Evolutionary conservation across 2,888 invertebrate species (phyloP).

Genomic region (Bruchidius siliquastri): DNA sequence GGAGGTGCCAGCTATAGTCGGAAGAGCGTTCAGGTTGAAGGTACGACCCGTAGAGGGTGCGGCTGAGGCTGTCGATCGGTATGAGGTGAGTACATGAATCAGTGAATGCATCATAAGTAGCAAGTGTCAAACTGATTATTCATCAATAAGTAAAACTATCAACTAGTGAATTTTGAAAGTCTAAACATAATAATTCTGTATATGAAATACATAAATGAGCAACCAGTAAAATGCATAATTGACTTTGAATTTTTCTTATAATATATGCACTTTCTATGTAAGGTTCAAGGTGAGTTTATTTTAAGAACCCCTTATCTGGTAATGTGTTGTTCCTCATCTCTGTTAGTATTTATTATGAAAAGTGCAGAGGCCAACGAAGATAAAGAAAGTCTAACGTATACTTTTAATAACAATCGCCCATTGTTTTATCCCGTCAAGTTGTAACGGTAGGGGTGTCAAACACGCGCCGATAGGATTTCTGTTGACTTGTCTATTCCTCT

Average conservation of each 20-base stretch:
- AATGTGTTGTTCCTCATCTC: neutral
- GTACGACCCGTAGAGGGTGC: constrained; percentile 59
- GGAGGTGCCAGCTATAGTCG: constrained; percentile 64
- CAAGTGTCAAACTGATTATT: too few relatives aligned
- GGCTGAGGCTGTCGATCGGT: constrained; percentile 57
- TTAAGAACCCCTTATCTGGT: neutral
- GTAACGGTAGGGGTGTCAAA: neutral
- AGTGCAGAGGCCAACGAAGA: neutral
- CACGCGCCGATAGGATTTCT: neutral
- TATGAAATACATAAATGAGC: constrained; percentile 17
- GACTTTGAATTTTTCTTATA: neutral
- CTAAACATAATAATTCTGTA: too few relatives aligned
- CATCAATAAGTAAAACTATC: too few relatives aligned
- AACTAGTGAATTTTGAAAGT: too few relatives aligned
- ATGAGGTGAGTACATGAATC: constrained; percentile 55
- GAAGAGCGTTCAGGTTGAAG: constrained; percentile 67
- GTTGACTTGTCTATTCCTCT: neutral
- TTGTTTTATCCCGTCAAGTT: neutral
- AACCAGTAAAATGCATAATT: neutral
- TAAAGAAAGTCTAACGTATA: neutral
- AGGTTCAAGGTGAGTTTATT: neutral
- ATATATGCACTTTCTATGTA: neutral
- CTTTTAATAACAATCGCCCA: neutral
- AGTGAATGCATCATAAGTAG: too few relatives aligned
- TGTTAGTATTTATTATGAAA: neutral